Conservation (phyloP, 2,888 invertebrate genomes). For the Argyresthia albistria region DNA sequence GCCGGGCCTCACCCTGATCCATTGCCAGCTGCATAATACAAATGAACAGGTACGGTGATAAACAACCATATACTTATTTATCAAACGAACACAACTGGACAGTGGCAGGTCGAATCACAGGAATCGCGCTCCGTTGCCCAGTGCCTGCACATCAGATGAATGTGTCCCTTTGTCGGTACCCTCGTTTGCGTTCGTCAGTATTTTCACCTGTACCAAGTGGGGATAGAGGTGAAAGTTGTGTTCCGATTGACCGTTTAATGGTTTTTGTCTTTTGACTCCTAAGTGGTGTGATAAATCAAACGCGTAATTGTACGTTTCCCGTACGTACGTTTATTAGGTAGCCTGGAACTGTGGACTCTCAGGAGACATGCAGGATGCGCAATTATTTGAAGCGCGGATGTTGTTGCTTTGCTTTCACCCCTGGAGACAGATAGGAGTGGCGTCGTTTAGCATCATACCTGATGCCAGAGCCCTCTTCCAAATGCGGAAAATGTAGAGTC, state of each 20-base stretch:
- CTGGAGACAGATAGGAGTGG: too few relatives aligned
- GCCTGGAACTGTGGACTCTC: background rate
- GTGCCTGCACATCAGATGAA: constrained; percentile 1
- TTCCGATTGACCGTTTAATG: background rate
- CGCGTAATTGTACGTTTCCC: constrained; percentile 2
- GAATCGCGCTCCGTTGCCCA: constrained; percentile 46
- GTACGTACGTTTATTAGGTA: too few relatives aligned
- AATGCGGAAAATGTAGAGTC: too few relatives aligned
- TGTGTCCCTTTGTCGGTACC: constrained; percentile 6
- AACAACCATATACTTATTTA: constrained; percentile 6
- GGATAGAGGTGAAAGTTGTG: background rate
- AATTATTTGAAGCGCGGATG: constrained; percentile 18
- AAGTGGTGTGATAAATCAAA: constrained; percentile 1
- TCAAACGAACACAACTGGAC: constrained; percentile 10
- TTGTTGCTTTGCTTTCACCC: constrained; percentile 34
- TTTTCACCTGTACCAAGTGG: background rate
- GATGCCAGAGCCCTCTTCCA: too few relatives aligned
- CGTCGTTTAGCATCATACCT: too few relatives aligned
- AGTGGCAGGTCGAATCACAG: constrained; percentile 37
- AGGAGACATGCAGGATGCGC: constrained; percentile 21
- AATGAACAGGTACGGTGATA: constrained; percentile 2
- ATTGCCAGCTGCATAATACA: too few relatives aligned
- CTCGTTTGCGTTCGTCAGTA: background rate
- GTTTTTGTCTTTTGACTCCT: background rate
- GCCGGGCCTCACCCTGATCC: too few relatives aligned